These are phyloP conservation scores for Drosophila nigricruria DNA, from an alignment of 2,888 invertebrate genomes.

Conservation along the genomic window DNA sequence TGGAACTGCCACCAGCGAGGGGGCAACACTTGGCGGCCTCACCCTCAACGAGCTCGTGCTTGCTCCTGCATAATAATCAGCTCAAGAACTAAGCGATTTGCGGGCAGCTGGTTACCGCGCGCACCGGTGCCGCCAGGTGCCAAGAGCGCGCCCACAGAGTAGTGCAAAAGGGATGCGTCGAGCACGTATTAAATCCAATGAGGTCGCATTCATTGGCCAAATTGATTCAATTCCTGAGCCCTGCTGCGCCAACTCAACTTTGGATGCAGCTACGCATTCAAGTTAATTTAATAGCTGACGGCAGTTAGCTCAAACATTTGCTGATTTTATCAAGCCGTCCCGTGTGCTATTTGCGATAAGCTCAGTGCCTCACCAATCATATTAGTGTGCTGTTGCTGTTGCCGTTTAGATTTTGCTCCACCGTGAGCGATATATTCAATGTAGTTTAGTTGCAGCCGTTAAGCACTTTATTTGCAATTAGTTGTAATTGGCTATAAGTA, in stretches of 20 bases:
- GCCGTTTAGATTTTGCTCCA: slow-evolving; percentile 14
- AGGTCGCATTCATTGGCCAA: slow-evolving; percentile 73
- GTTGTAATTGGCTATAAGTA: slow-evolving; percentile 62
- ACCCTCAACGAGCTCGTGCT: slow-evolving; percentile 43
- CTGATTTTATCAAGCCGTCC: slow-evolving; percentile 41
- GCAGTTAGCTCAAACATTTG: slow-evolving; percentile 40
- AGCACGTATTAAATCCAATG: slow-evolving; percentile 76
- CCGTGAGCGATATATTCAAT: background rate
- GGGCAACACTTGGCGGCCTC: slow-evolving; percentile 21
- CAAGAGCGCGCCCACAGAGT: slow-evolving; percentile 4
- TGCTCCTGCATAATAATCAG: slow-evolving; percentile 72
- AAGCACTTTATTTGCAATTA: slow-evolving; percentile 42
- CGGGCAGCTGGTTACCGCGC: slow-evolving; percentile 7
- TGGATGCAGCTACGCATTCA: slow-evolving; percentile 34
- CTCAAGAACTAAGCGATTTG: slow-evolving; percentile 53
- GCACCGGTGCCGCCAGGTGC: slow-evolving; percentile 28
- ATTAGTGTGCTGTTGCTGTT: slow-evolving; percentile 13
- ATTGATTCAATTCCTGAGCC: slow-evolving; percentile 66
- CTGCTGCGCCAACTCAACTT: slow-evolving; percentile 21
- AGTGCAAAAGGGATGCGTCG: slow-evolving; percentile 21
- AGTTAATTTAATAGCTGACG: slow-evolving; percentile 59
- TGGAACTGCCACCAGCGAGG: slow-evolving; percentile 28
- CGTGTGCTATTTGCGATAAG: slow-evolving; percentile 28
- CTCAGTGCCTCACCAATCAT: slow-evolving; percentile 15
- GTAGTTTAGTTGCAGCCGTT: slow-evolving; percentile 4